Evolutionary conservation across 2,797 vertebrate species (phyloP), one percentile per base, ranked within the genome.

Genomic region (Intellagama lesueurii): DNA sequence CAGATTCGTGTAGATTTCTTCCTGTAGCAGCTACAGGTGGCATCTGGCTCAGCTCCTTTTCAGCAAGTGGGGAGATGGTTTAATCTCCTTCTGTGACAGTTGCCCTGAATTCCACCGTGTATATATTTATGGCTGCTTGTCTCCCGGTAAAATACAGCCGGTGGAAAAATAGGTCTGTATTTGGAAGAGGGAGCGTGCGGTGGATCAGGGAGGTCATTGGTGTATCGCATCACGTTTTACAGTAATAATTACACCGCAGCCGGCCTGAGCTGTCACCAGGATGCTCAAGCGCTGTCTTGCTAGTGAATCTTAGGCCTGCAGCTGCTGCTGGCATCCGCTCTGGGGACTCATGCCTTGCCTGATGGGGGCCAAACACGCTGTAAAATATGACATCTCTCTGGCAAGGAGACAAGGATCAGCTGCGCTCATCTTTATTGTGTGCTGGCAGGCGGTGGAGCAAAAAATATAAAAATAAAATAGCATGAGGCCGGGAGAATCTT

Each of bases 191-290:
- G 64, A 4, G 11, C 22, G 64, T 49, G 76, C 60, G 24, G 44
- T 40, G 16, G 26, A 12, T 28, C 49, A 0, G 52, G 8, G 47
- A 56, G n/a, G 1, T 30, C 9, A 26, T 52, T 28, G 66, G 14
- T 72, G 49, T 11, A 19, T 32, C 77, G 73, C 49, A 9, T 70
- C 26, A n/a, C 3, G 26, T 72, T 40, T 72, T 77, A 2, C 64
- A 24, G 64, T n/a, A 9, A 60, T 73, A 22, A 32, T 12, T 7
- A 32, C 47, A 32, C 0, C 0, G 47, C 26, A 1, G 44, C 0
- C 16, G 22, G 7, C n/a, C 73, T 19, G 56, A 75, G 64, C 73
- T 78, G 64, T 69, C 60, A 30, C 60, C 16, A 7, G 7, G 87
- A 35, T 40, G 81, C 1, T 19, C 40, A 2, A 8, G 44, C 0